A percentile compares a stretch with the other conserved stretches of the same genome.
phyloP scores from a whole-genome alignment of 2,797 vertebrate species.

The Syndactyla subalaris region DNA sequence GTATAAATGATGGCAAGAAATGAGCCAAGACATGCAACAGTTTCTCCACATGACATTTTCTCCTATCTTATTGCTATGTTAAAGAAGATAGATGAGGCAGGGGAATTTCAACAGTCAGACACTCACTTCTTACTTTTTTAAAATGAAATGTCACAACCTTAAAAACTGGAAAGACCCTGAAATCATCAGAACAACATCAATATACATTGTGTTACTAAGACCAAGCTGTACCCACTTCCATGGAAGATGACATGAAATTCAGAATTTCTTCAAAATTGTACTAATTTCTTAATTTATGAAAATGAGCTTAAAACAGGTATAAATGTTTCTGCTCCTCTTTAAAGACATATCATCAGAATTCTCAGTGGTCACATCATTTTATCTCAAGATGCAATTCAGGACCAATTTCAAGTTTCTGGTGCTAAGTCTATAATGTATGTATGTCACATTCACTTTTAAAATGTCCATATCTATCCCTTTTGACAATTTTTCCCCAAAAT shows the following conservation, averaged over 20 bases:
- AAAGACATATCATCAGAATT: neutral
- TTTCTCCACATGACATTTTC: neutral
- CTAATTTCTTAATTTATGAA: neutral
- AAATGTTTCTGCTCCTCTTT: neutral
- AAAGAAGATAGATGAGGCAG: neutral
- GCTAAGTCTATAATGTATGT: neutral
- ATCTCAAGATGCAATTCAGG: neutral
- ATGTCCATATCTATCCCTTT: neutral
- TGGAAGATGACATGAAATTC: neutral
- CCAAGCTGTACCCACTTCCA: neutral
- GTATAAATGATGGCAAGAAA: constrained; percentile 15
- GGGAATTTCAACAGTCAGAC: neutral
- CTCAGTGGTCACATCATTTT: neutral
- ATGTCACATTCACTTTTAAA: neutral
- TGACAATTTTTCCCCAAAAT: neutral
- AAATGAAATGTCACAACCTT: neutral
- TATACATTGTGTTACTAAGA: neutral
- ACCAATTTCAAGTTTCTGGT: neutral
- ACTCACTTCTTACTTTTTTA: neutral
- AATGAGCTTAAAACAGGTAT: neutral
- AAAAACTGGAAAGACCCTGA: neutral
- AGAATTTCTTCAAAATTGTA: neutral
- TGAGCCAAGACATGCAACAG: neutral
- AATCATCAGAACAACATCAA: neutral
- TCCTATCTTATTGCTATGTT: neutral